Base-by-base conservation (phyloP, 2,113 vertebrate genomes). In the Seriola aureovittata region DNA sequence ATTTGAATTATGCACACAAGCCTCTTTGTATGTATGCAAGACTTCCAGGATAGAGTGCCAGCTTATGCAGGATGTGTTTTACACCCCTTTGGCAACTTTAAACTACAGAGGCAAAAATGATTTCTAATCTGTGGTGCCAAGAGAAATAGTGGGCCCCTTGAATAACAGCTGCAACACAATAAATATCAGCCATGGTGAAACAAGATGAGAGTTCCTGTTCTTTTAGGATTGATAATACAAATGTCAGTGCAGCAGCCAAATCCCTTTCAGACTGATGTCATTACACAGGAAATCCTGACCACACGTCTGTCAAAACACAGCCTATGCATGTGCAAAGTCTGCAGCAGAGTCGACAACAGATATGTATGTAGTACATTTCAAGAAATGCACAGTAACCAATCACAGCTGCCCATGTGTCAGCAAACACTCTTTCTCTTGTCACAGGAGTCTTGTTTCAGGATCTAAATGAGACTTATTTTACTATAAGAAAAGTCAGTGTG, bases 171-270 rank as follows among this genome's bases (percentile, higher is more conserved):
- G 0, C 25, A 48, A 65, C 11, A 71, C 64, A 71, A 64, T 46
- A 76, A 66, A 86, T 36, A 59, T 8, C 40, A 62, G 66, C 60
- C 29, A 5, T 8, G 19, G 42, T 69, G 16, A 81, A 72, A 63
- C n/a, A 63, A 54, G 78, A 82, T 17, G 17, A 25, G 23, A 54
- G 23, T 29, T 44, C 34, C 29, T 71, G 58, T 80, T 55, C 29
- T 77, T 82, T 73, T 48, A 78, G 17, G 48, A 66, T 29, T 55
- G 25, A 59, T 36, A 77, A 77, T 38, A 52, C 32, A 82, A 88
- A 82, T 69, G 68, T 82, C 76, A 67, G 62, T 17, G 19, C 55
- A 70, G 71, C 58, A 64, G 46, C 38, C 69, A 75, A 34, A 23
- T 11, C 36, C 36, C 25, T 3, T 32, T 17, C 1, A 55, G 72